phyloP scores from a whole-genome alignment of 2,797 vertebrate species.

The Bryconaethiops microstoma region DNA sequence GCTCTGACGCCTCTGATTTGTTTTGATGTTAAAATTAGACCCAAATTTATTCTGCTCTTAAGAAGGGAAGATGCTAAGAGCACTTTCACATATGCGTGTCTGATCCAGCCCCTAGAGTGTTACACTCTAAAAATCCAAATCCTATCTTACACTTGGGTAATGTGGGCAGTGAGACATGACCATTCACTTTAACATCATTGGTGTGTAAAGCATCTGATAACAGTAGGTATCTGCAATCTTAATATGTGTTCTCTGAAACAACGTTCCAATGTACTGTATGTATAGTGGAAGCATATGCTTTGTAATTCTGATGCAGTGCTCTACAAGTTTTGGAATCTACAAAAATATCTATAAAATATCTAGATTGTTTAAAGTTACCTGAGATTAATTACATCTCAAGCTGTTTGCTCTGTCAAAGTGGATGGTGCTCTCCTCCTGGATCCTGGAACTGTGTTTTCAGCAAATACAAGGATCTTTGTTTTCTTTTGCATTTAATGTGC shows the following conservation, averaged over 20 bases:
- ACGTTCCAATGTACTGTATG: background rate
- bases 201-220: background rate
- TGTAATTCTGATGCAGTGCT: background rate
- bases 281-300: too few relatives aligned
- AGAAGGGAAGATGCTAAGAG: slow-evolving; percentile 12
- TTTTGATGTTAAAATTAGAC: slow-evolving; percentile 47
- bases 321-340: background rate
- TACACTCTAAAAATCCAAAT: background rate
- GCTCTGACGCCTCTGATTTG: slow-evolving; percentile 40
- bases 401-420: background rate
- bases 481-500: background rate
- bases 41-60: slow-evolving; percentile 31
- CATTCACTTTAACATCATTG: background rate
- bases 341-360: background rate
- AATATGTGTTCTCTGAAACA: background rate
- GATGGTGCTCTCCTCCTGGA: background rate
- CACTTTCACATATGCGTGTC: slow-evolving; percentile 11
- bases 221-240: background rate
- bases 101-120: slow-evolving; percentile 11
- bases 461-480: background rate
- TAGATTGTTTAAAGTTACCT: slow-evolving; percentile 16
- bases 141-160: background rate
- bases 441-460: background rate
- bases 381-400: slow-evolving; percentile 10
- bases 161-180: background rate